Base-by-base conservation (phyloP, 1,140 invertebrate species). In the Hetaerina americana region DNA sequence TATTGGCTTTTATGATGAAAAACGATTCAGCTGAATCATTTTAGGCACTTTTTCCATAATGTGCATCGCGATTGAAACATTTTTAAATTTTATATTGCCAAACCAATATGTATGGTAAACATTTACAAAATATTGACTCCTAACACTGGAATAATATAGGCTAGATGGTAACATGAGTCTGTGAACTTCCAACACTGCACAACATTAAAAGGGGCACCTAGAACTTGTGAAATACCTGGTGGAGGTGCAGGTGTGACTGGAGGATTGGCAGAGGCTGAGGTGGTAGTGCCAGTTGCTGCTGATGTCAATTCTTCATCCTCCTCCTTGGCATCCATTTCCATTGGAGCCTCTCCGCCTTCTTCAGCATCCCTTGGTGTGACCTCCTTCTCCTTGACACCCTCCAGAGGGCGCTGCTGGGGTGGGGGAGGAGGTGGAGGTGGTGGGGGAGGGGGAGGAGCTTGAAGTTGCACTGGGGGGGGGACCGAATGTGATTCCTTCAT, bases 401-500 rank as follows among this genome's bases (percentile, higher is more conserved):
- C 73, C 15, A 72, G 49, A 28, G 24, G 27, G 5, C 26, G n/a
- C 31, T 69, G 71, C 70, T 74, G 70, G 26, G 72, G 27, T n/a
- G 77, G 78, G 71, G 84, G 85, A 73, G 81, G 80, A 22, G 83
- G 80, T 24, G 84, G 84, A 57, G 72, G 27, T n/a, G 78, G 78
- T 72, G 84, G 85, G 73, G 81, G 80, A 24, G 84, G 80, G 22
- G 84, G 84, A 72, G 83, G 81, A 66, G 84, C 79, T 26, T 82
- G 78, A n/a, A 81, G 75, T 29, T 81, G 75, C 29, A 84, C 79
- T 29, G 82, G 78, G 27, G 79, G 78, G 66, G 81, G 81, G 24
- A 84, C 84, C 0, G 84, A 84, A 49, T 83, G 82, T 22, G 87
- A 85, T 79, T 95, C 93, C 78, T 96, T 95, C 93, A 97, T 96